phyloP scores from a whole-genome alignment of 2,797 vertebrate species.

The Coregonus suidteri region DNA sequence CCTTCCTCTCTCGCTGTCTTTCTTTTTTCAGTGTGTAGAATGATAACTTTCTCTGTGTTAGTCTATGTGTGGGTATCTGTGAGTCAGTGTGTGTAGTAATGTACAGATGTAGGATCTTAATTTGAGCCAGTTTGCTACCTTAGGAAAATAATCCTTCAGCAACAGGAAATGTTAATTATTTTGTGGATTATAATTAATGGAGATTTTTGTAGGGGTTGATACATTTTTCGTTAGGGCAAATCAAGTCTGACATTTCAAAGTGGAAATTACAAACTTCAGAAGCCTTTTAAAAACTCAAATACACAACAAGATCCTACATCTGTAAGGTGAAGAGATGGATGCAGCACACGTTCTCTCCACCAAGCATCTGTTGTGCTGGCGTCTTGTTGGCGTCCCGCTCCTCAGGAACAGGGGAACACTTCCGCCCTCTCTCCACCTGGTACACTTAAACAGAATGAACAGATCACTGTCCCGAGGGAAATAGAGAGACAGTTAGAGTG shows the following conservation, averaged over 20 bases:
- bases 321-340: constrained; percentile 50
- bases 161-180: too few relatives aligned
- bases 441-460: constrained; percentile 12
- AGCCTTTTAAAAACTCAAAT: too few relatives aligned
- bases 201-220: too few relatives aligned
- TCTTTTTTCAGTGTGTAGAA: neutral
- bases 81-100: constrained; percentile 14
- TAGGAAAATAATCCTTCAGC: too few relatives aligned
- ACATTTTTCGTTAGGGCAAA: too few relatives aligned
- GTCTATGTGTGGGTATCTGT: constrained; percentile 21
- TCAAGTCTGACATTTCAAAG: too few relatives aligned
- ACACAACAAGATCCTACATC: too few relatives aligned
- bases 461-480: neutral
- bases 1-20: neutral
- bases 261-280: too few relatives aligned
- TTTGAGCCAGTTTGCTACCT: too few relatives aligned
- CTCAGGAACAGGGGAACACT: neutral
- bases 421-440: neutral
- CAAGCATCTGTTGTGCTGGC: constrained; percentile 70
- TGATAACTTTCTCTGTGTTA: neutral
- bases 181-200: too few relatives aligned
- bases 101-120: constrained; percentile 39
- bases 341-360: constrained; percentile 55
- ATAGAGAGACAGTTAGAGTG: neutral
- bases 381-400: constrained; percentile 36